Evolutionary conservation across 2,113 vertebrate genomes (phyloP).

Genomic region (Apaloderma vittatum): DNA sequence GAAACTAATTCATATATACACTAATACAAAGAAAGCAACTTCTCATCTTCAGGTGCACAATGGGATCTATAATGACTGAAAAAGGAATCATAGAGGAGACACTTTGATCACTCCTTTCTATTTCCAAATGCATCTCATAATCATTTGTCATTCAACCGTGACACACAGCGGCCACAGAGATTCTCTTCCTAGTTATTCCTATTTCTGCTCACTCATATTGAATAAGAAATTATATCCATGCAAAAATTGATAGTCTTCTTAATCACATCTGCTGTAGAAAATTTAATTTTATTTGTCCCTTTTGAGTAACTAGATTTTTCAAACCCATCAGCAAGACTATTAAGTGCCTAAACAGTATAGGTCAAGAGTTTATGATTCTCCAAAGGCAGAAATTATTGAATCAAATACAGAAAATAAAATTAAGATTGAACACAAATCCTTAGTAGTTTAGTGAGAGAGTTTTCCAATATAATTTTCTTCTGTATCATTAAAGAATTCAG

Average conservation of each 20-base stretch:
- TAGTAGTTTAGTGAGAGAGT: background rate
- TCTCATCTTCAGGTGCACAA: background rate
- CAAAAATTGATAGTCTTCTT: background rate
- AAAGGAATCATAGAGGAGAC: background rate
- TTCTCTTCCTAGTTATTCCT: background rate
- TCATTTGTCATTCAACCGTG: constrained; percentile 19
- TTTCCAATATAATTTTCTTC: background rate
- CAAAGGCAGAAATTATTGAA: background rate
- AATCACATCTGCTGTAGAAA: background rate
- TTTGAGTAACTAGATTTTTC: background rate
- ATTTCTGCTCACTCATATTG: background rate
- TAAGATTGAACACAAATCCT: background rate
- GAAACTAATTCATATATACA: constrained; percentile 37
- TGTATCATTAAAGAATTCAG: background rate
- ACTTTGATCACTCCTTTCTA: constrained; percentile 7
- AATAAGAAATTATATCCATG: background rate
- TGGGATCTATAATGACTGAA: constrained; percentile 4
- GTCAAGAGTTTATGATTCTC: background rate
- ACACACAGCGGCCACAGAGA: background rate
- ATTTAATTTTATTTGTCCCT: background rate
- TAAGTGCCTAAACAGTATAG: background rate
- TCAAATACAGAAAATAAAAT: background rate
- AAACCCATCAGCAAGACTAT: background rate
- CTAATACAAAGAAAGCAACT: constrained; percentile 11
- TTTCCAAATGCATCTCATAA: background rate